These are phyloP conservation scores for Zingel zingel DNA, from an alignment of 2,113 vertebrate species.

Conservation along the genomic window DNA sequence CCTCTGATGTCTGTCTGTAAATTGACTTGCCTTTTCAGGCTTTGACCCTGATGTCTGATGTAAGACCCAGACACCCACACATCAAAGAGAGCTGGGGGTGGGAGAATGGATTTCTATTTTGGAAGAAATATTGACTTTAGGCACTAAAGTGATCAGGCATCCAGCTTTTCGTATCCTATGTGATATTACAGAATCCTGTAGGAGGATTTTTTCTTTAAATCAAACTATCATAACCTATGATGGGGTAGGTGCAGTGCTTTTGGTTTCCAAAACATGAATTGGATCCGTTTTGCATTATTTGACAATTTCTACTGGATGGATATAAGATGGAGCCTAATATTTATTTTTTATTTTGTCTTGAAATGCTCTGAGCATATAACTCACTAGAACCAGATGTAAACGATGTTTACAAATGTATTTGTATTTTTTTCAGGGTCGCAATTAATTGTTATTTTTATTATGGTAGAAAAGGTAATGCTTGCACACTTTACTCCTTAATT, in stretches of 20 bases:
- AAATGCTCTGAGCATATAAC: not conserved
- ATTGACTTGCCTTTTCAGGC: conserved; percentile 85
- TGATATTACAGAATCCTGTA: conserved; percentile 61
- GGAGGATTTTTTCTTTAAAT: conserved; percentile 38
- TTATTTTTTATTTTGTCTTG: conserved; percentile 16
- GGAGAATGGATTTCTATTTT: conserved; percentile 81
- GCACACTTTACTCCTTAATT: too few relatives aligned
- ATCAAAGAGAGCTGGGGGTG: conserved; percentile 82
- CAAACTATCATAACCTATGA: conserved; percentile 44
- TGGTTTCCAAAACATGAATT: conserved; percentile 18
- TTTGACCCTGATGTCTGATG: conserved; percentile 87
- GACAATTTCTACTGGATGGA: not conserved
- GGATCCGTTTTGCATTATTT: conserved; percentile 36
- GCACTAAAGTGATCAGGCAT: conserved; percentile 71
- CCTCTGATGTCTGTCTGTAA: conserved; percentile 81
- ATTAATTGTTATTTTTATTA: not conserved
- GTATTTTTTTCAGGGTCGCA: not conserved
- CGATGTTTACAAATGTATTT: not conserved
- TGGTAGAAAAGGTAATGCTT: too few relatives aligned
- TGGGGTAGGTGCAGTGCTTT: conserved; percentile 3
- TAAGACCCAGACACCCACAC: conserved; percentile 86
- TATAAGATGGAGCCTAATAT: not conserved
- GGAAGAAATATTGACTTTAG: conserved; percentile 80
- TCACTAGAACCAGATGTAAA: not conserved
- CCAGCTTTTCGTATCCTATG: conserved; percentile 65